Evolutionary conservation across 2,888 invertebrate species (phyloP).

Genomic region (Aphodius sticticus): DNA sequence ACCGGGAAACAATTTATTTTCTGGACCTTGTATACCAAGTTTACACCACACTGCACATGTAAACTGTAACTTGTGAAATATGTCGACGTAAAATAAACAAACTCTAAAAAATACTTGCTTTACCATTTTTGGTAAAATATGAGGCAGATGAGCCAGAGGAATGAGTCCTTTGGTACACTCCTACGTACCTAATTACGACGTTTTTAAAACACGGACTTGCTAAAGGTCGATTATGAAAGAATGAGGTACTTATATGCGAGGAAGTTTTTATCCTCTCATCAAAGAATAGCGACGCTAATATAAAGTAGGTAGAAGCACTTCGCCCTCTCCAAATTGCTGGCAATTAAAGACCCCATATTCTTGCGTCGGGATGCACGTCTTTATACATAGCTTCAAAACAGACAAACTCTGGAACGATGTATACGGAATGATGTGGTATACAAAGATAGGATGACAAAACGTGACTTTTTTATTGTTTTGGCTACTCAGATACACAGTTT

Average conservation of each 20-base stretch:
- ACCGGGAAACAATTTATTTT: no score
- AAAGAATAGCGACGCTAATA: neutral
- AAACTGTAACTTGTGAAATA: no score
- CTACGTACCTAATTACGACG: neutral
- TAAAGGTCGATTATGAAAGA: neutral
- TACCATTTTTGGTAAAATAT: neutral
- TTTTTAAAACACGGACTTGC: neutral
- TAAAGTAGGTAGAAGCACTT: neutral
- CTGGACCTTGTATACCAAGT: no score
- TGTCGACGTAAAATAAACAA: no score
- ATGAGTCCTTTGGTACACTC: neutral
- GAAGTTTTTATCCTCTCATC: neutral
- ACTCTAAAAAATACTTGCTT: no score
- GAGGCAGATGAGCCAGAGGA: neutral
- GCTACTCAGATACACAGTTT: no score
- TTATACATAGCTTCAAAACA: no score
- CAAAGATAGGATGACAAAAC: no score
- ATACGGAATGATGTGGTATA: neutral
- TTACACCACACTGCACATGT: no score
- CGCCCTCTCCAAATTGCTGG: neutral
- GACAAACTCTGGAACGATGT: neutral
- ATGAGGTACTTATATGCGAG: neutral
- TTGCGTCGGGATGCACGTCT: no score
- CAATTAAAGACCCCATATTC: neutral
- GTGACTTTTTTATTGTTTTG: no score